Base-by-base conservation (phyloP, 1,140 invertebrate genomes). In the Acromyrmex echinatior region DNA sequence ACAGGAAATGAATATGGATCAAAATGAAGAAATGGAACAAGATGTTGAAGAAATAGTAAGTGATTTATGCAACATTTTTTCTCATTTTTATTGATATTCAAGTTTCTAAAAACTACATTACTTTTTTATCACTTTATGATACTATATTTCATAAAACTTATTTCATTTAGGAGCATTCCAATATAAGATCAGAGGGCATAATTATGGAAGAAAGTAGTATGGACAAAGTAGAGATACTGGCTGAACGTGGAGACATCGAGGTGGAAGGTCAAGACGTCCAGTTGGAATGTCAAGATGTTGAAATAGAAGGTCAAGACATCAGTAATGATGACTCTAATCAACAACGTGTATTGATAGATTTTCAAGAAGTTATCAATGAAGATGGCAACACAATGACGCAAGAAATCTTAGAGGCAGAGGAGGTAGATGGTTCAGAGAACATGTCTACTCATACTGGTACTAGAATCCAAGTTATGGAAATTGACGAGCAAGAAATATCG, bases 11-110 rank as follows among this genome's bases (percentile, higher is more conserved):
- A 82, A 31, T 25, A 86, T 88, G 21, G 58, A 73, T 80, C 89
- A 92, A n/a, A 86, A 3, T n/a, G 86, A 87, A 39, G 76, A 92
- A 45, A 84, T 88, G 3, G 86, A 86, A 35, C 87, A 88, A 58
- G 87, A 90, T 25, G 71, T 77, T 65, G 87, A 93, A 68, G 88
- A 92, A 45, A 87, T 91, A 77, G 93, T 94, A 70, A 91, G 60
- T 73, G 88, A 68, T 49, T 21, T 82, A 28, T 14, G 31, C 18
- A 45, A 28, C 31, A 16, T 68, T 39, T 51, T n/a, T 10, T 12
- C 16, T 53, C 0, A 56, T 18, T 56, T n/a, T 25, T 81, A 16
- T 53, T 58, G 12, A 56, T 25, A 16, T 45, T 58, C 21, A 35
- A n/a, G 2, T 45, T 6, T n/a, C 28, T 31, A 28, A 53, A 7